A percentile compares a stretch with the other conserved stretches of the same genome.
These are phyloP conservation scores for Psococerastis gibbosa DNA, from an alignment of 2,888 invertebrate genomes.

Conservation along the genomic window DNA sequence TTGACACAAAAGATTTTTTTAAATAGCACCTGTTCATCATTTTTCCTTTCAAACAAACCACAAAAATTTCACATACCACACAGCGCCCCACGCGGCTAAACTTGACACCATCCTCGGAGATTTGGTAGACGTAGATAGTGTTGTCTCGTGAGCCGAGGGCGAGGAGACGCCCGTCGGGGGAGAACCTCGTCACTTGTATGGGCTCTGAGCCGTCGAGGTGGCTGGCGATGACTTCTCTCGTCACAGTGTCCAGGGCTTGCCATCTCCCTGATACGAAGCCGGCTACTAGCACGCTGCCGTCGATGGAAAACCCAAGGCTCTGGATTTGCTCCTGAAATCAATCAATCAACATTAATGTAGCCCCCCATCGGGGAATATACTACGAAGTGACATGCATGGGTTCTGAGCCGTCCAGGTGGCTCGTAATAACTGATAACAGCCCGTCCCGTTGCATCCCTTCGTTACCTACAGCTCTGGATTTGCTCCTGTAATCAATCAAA, in stretches of 20 bases:
- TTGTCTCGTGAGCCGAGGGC: conserved; percentile 81
- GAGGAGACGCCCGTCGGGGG: conserved; percentile 58
- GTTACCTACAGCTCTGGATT: too few species aligned
- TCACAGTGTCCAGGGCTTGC: conserved; percentile 64
- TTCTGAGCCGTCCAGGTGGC: too few species aligned
- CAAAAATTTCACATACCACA: conserved; percentile 43
- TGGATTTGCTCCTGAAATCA: conserved; percentile 56
- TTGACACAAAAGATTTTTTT: too few species aligned
- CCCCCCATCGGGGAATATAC: too few species aligned
- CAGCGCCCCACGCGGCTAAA: conserved; percentile 70
- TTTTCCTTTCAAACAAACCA: too few species aligned
- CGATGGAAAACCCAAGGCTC: conserved; percentile 60
- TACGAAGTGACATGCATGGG: too few species aligned
- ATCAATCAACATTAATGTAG: too few species aligned
- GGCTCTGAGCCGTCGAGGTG: conserved; percentile 47
- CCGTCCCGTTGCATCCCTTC: too few species aligned
- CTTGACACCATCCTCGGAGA: conserved; percentile 50
- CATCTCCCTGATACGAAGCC: conserved; percentile 63
- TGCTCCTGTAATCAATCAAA: too few species aligned
- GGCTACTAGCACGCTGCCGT: conserved; percentile 55
- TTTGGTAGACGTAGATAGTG: conserved; percentile 75
- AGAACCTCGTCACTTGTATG: conserved; percentile 44
- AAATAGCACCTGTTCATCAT: too few species aligned
- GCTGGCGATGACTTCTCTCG: conserved; percentile 47
- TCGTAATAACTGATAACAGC: too few species aligned